These are phyloP conservation scores for Drosophila kambysellisi DNA, from an alignment of 2,888 invertebrate species.

Conservation along the genomic window DNA sequence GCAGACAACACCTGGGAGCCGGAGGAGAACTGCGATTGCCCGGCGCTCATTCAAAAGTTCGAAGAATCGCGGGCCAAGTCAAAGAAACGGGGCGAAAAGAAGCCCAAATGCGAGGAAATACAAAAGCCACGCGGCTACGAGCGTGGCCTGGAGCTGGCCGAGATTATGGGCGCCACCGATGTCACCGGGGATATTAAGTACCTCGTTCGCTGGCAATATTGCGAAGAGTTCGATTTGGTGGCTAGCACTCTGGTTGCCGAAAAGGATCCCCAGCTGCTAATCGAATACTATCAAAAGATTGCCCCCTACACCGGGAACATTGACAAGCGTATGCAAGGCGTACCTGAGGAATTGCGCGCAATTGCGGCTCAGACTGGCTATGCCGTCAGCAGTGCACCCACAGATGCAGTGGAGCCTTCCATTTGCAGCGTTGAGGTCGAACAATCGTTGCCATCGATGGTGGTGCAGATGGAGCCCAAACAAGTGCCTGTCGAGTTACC, in stretches of 20 bases:
- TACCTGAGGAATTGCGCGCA: slow-evolving; percentile 79
- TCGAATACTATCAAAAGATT: slow-evolving; percentile 88
- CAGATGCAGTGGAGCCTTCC: slow-evolving; percentile 33
- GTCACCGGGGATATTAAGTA: slow-evolving; percentile 95
- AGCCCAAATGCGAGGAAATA: slow-evolving; percentile 86
- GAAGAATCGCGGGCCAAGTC: slow-evolving; percentile 89
- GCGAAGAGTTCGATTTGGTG: slow-evolving; percentile 89
- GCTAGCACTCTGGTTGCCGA: slow-evolving; percentile 87
- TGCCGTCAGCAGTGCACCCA: slow-evolving; percentile 22
- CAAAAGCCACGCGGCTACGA: slow-evolving; percentile 91
- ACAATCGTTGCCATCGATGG: slow-evolving; percentile 11
- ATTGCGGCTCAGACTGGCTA: slow-evolving; percentile 57
- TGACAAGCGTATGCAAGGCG: slow-evolving; percentile 78
- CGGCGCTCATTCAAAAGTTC: slow-evolving; percentile 93
- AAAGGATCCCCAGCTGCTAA: slow-evolving; percentile 88
- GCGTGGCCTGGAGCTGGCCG: slow-evolving; percentile 91
- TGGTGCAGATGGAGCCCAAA: slow-evolving; percentile 14
- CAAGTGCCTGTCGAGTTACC: slow-evolving; percentile 46
- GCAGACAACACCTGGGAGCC: slow-evolving; percentile 99
- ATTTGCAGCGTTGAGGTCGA: slow-evolving; percentile 39
- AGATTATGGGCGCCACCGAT: slow-evolving; percentile 95
- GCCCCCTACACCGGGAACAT: slow-evolving; percentile 82
- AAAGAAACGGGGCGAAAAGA: slow-evolving; percentile 86
- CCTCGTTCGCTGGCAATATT: slow-evolving; percentile 94
- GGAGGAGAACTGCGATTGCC: slow-evolving; percentile 96